phyloP scores from a whole-genome alignment of 2,888 invertebrate species.

The Ditula angustiorana region DNA sequence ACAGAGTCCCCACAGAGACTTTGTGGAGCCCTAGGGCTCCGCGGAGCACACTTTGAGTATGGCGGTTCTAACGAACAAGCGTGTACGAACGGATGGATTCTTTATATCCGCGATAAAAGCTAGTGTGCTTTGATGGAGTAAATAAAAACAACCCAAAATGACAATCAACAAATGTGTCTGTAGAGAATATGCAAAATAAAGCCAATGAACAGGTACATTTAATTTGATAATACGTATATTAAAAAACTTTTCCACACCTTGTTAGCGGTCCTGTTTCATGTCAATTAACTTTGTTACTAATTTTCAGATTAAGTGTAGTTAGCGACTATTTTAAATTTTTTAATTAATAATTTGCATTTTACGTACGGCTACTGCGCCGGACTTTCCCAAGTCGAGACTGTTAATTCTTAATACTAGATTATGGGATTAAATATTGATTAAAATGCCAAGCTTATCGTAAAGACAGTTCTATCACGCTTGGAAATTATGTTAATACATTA shows the following conservation, averaged over 20 bases:
- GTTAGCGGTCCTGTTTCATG: background rate
- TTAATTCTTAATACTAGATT: constrained; percentile 8
- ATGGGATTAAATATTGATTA: background rate
- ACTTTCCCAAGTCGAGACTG: background rate
- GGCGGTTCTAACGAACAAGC: too few relatives aligned
- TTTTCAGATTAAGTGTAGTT: background rate
- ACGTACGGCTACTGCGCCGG: background rate
- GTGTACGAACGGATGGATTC: too few relatives aligned
- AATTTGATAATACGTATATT: too few relatives aligned
- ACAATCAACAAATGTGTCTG: too few relatives aligned
- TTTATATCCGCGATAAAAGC: too few relatives aligned
- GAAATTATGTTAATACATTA: background rate
- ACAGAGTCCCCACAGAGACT: too few relatives aligned
- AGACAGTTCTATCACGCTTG: background rate
- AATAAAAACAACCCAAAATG: too few relatives aligned
- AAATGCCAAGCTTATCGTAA: constrained; percentile 6
- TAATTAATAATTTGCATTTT: background rate
- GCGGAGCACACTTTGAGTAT: too few relatives aligned
- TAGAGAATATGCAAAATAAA: too few relatives aligned
- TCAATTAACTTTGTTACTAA: background rate
- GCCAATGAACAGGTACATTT: too few relatives aligned
- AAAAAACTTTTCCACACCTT: background rate
- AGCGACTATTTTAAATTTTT: background rate
- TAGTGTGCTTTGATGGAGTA: too few relatives aligned
- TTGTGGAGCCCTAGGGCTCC: too few relatives aligned